Evolutionary conservation across 2,797 vertebrate genomes (phyloP), one percentile per base, ranked within the genome.

Genomic region (Valencia hispanica): DNA sequence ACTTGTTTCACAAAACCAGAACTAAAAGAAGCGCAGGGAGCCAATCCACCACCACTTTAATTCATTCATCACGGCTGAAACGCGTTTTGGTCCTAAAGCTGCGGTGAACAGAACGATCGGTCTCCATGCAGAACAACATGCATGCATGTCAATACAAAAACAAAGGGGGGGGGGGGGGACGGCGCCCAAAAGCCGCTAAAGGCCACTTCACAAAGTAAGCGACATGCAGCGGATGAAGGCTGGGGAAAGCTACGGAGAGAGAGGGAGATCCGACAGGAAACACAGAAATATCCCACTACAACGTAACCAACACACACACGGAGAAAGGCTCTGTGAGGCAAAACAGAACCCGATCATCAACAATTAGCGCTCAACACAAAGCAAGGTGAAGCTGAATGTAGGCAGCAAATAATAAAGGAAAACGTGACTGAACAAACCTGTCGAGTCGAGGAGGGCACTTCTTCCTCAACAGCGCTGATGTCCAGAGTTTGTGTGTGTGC

Each of bases 401-500:
- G n/a, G n/a, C n/a, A n/a, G n/a, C 68, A 25, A 41, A 41, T 68
- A 25, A 0, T 36, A 32, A 70, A 27, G 34, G 22, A 39, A 34
- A 70, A n/a, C 25, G 47, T 22, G 25, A 73, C 63, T 6, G 48
- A 50, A 94, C 95, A 32, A 89, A 96, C 95, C 95, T 95, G 94
- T 61, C 75, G 88, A 81, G 30, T 86, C 79, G 90, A 86, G 73
- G 51, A n/a, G n/a, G n/a, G n/a, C n/a, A 10, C 94, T 91, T 92
- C 89, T 91, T 78, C 93, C 78, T 72, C 86, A 61, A 59, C 70
- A 78, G 82, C 75, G 88, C 90, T 81, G 92, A 86, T 86, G 93
- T 89, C 89, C 75, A 72, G 93, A 95, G 91, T 95, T 91, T 74
- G 65, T 51, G 70, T 73, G 78, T 68, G 68, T 63, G 77, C 69